Evolutionary conservation across 2,797 vertebrate species (phyloP), one percentile per base, ranked within the genome.

Genomic region (Coccyzus lansbergi): DNA sequence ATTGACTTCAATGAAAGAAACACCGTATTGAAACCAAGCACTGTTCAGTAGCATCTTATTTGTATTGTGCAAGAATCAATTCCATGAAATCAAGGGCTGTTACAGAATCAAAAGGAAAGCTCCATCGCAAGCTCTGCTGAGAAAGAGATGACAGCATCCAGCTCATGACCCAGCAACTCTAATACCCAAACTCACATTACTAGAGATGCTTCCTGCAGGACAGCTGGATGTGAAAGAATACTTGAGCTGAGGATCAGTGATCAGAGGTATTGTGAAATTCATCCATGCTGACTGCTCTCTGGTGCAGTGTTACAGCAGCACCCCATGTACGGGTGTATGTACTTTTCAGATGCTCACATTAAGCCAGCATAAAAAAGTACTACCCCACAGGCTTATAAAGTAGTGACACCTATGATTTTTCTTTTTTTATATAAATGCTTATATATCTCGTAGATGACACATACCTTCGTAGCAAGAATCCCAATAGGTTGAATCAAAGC

Each of bases 281-380:
- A 53, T 36, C 20, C 38, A 31, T 49, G 25, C 12, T 53, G 33
- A 7, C 17, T 53, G 33, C 17, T 77, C 15, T 65, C 31, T 63
- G 63, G 6, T 6, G 4, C 13, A 40, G 15, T n/a, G 26, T 28
- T 75, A 62, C 52, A 83, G 53, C 42, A 67, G 17, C 21, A 25
- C 2, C 0, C 20, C 62, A 38, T 33, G 63, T n/a, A 55, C 4
- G 3, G 15, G n/a, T n/a, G n/a, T 22, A 7, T 8, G 15, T 0
- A 1, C 21, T 82, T 68, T 69, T 46, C 38, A 78, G 36, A 64
- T n/a, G 31, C 29, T 63, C n/a, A 44, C 1, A 4, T 38, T 58
- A 69, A 38, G 15, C n/a, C 36, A 78, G 16, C 29, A 7, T 51
- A 15, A 55, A 38, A n/a, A 4, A 18, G 5, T 74, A 42, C 22